A percentile compares a stretch with the other conserved stretches of the same genome.
Conservation (phyloP, 2,113 vertebrate genomes). For the Jaculus jaculus region DNA sequence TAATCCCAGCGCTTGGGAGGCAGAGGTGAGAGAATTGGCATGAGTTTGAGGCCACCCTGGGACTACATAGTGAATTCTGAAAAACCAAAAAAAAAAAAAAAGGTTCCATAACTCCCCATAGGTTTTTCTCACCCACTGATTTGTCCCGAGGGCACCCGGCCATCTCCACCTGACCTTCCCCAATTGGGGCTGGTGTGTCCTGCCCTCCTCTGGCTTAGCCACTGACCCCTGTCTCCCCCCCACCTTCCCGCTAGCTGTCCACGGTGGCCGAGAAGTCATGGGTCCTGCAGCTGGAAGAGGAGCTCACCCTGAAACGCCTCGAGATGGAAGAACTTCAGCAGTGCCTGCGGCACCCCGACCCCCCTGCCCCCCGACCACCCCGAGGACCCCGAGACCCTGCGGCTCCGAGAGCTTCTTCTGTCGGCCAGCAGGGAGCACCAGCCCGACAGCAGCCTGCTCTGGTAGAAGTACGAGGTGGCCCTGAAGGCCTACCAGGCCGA, state of each 20-base stretch:
- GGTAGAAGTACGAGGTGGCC: slow-evolving; percentile 88
- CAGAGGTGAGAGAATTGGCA: no score
- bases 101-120: background rate
- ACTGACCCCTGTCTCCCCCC: fast-evolving
- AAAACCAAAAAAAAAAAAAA: background rate
- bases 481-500: slow-evolving; percentile 89
- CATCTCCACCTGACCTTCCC: no score
- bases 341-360: slow-evolving; percentile 84
- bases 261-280: slow-evolving; percentile 95
- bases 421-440: slow-evolving; percentile 88
- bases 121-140: background rate
- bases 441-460: slow-evolving; percentile 89
- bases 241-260: slow-evolving; percentile 87
- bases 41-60: background rate
- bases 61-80: background rate
- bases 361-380: slow-evolving; percentile 67
- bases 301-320: slow-evolving; percentile 87
- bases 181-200: background rate
- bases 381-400: slow-evolving; percentile 84
- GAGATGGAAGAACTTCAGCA: slow-evolving; percentile 92
- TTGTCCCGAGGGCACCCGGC: background rate
- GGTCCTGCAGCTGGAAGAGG: slow-evolving; percentile 94
- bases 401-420: slow-evolving; percentile 88
- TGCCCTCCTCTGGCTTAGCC: background rate
- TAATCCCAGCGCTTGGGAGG: no score